Base-by-base conservation (phyloP, 1,140 invertebrate species). In the Rhagoletis pomonella region DNA sequence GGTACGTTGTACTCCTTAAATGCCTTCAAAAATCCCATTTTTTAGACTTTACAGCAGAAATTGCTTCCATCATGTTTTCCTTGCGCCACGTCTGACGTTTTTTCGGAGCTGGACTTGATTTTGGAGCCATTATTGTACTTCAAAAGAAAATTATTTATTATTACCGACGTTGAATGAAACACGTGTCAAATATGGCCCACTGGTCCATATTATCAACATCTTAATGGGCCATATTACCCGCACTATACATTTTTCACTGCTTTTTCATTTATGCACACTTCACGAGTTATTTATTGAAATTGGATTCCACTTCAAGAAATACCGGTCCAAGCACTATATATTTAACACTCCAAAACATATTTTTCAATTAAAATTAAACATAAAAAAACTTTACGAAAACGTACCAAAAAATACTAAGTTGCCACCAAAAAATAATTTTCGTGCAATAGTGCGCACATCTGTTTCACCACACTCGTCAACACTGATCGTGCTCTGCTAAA, bases 191-290 rank as follows among this genome's bases (percentile, higher is more conserved):
- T n/a, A 12, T 62, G 60, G 60, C 17, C 60, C 60, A 62, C 4
- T 17, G 60, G 60, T 62, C 17, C 60, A 62, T 62, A 62, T 62
- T 62, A 62, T 62, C 60, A 62, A 62, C 60, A 62, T 62, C 60
- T 4, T n/a, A 62, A 14, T 62, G 60, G 60, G 17, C 60, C 60
- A 62, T 62, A 62, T 62, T 62, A 14, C 14, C 60, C 12, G 14
- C 10, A 62, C 60, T 62, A 62, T 12, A n/a, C 3, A 62, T 12
- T 62, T 62, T 62, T 62, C 60, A 4, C 7, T 12, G 14, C 10
- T n/a, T 62, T 62, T 62, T 12, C 6, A 62, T 62, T 62, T 62
- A 12, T 7, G 7, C 14, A n/a, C 14, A 62, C 7, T 4, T 62
- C 14, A 12, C 6, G 12, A 7, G 60, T 62, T 62, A n/a, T 62